A percentile compares a stretch with the other conserved stretches of the same genome.
Conservation (phyloP, 2,113 vertebrate genomes). For the Pelusios castaneus region DNA sequence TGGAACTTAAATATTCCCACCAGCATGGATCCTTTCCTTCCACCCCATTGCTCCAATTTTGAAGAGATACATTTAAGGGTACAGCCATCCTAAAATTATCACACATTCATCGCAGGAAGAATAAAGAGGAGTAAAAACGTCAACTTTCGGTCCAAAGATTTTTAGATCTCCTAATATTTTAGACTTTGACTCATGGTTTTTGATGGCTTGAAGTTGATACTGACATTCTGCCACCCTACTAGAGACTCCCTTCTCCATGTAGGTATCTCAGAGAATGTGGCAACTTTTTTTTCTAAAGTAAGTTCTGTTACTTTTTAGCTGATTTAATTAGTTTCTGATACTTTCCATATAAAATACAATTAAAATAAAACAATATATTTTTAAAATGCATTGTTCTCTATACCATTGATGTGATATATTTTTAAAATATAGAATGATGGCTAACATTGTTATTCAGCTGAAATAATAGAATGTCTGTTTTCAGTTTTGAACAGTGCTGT, state of each 20-base stretch:
- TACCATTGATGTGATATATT: background rate
- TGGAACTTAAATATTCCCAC: background rate
- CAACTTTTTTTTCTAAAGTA: background rate
- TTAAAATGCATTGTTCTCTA: background rate
- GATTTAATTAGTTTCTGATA: background rate
- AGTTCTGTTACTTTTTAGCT: background rate
- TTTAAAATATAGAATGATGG: background rate
- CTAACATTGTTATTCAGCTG: background rate
- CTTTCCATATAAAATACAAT: background rate
- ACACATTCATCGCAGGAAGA: too few species aligned
- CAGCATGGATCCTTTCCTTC: background rate
- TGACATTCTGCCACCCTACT: background rate
- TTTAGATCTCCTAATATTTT: too few species aligned
- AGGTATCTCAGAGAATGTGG: background rate
- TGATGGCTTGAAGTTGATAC: too few species aligned
- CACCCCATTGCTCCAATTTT: background rate
- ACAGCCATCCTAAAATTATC: background rate
- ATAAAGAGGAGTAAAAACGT: too few species aligned
- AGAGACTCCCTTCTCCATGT: background rate
- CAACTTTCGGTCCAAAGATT: too few species aligned
- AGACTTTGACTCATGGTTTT: too few species aligned
- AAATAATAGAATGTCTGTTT: background rate
- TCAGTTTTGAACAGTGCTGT: background rate
- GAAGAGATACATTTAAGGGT: background rate
- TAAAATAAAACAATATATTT: too few species aligned